Conservation (phyloP, 1,140 invertebrate species). For the Lasioglossum albipes region DNA sequence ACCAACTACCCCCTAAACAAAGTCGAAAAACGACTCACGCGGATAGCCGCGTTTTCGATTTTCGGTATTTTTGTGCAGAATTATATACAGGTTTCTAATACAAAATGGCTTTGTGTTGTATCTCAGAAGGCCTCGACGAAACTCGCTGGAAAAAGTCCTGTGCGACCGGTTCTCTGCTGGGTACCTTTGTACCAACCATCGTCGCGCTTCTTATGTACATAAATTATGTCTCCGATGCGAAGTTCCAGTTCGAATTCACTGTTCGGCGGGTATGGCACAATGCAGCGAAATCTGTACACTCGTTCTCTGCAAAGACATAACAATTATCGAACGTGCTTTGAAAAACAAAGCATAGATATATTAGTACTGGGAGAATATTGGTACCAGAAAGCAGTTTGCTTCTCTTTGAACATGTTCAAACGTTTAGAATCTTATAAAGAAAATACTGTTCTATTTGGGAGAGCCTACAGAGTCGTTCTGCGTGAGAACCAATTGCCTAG, state of each 20-base stretch:
- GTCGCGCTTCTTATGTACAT: conserved; percentile 94
- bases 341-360: too few relatives aligned
- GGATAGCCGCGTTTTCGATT: background rate
- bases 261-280: conserved; percentile 96
- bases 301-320: conserved; percentile 69
- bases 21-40: background rate
- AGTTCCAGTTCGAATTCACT: conserved; percentile 95
- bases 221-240: conserved; percentile 93
- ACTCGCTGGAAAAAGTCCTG: conserved; percentile 95
- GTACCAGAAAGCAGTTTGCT: too few relatives aligned
- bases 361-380: too few relatives aligned
- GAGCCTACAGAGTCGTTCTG: too few relatives aligned
- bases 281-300: conserved; percentile 89
- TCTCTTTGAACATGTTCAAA: too few relatives aligned
- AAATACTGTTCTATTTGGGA: too few relatives aligned
- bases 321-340: background rate
- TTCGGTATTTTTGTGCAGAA: background rate
- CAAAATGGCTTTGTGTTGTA: conserved; percentile 67
- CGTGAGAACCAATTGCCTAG: too few relatives aligned
- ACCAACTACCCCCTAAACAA: conserved; percentile 8
- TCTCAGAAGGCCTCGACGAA: conserved; percentile 91
- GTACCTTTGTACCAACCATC: conserved; percentile 98
- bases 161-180: conserved; percentile 92
- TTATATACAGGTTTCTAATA: conserved; percentile 80
- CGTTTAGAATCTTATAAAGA: too few relatives aligned